A percentile compares a stretch with the other conserved stretches of the same genome.
These are phyloP conservation scores for Macropus fuliginosus DNA, from an alignment of 2,797 vertebrate genomes.

Conservation along the genomic window DNA sequence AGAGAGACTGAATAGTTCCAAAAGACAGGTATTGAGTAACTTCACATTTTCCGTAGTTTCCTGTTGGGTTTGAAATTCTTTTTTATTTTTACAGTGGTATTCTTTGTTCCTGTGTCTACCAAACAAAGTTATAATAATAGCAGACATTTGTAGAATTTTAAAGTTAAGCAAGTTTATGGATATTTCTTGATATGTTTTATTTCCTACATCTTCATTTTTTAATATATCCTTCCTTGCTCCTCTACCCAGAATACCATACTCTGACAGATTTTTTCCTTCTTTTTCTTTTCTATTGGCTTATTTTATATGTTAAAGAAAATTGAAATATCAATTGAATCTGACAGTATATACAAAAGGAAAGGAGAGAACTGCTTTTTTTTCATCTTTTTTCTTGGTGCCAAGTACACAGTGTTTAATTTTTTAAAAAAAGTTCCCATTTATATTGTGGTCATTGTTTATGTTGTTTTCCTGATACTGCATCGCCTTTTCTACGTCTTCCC, in stretches of 20 bases:
- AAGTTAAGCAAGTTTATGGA: not conserved
- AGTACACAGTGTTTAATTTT: no score
- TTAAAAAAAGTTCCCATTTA: not conserved
- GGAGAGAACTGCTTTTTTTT: not conserved
- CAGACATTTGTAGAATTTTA: not conserved
- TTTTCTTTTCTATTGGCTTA: no score
- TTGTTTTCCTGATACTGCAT: not conserved
- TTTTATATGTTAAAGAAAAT: not conserved
- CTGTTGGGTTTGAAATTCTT: not conserved
- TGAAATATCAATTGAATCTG: not conserved
- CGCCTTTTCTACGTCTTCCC: not conserved
- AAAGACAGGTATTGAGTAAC: not conserved
- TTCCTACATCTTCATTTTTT: not conserved
- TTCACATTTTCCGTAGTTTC: not conserved
- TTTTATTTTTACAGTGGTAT: not conserved
- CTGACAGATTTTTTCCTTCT: not conserved
- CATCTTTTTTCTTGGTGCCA: not conserved
- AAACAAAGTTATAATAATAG: not conserved
- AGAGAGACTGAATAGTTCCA: not conserved
- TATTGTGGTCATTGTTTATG: not conserved
- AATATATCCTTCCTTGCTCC: not conserved
- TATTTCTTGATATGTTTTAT: not conserved
- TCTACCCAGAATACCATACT: not conserved
- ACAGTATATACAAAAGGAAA: not conserved
- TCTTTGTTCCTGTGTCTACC: not conserved